These are phyloP conservation scores for Nephrotoma flavescens DNA, from an alignment of 2,888 invertebrate species.

Conservation along the genomic window DNA sequence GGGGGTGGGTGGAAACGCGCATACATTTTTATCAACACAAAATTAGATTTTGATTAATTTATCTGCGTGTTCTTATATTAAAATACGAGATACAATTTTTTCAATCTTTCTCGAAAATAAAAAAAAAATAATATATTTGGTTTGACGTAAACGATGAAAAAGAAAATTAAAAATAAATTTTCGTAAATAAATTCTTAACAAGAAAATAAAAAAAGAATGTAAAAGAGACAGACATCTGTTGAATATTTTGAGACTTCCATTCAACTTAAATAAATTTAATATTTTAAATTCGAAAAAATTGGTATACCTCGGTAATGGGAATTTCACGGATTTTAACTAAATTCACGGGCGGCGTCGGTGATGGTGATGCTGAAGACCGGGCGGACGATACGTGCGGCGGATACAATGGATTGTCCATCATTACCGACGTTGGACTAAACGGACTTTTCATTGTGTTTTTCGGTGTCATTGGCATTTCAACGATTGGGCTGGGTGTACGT, in stretches of 20 bases:
- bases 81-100: not conserved
- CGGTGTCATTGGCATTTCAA: slow-evolving; percentile 32
- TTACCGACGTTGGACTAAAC: slow-evolving; percentile 16
- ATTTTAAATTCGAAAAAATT: not conserved
- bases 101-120: not conserved
- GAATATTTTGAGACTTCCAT: not conserved
- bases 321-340: slow-evolving; percentile 23
- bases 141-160: not conserved
- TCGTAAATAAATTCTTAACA: not conserved
- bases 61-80: not conserved
- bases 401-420: slow-evolving; percentile 19
- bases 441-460: slow-evolving; percentile 10
- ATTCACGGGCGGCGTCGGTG: slow-evolving; percentile 6
- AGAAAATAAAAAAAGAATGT: not conserved
- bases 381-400: slow-evolving; percentile 18
- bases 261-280: not conserved
- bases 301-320: slow-evolving; percentile 30
- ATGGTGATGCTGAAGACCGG: slow-evolving; percentile 17
- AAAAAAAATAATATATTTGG: not conserved
- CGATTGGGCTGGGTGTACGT: slow-evolving; percentile 30
- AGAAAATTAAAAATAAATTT: not conserved
- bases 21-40: not conserved
- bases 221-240: slow-evolving; percentile 4
- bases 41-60: not conserved
- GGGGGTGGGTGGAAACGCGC: not conserved